Percentiles rank a stretch among this genome's conserved stretches.
Conservation (phyloP, 2,797 vertebrate species). For the Liparis tanakae region DNA sequence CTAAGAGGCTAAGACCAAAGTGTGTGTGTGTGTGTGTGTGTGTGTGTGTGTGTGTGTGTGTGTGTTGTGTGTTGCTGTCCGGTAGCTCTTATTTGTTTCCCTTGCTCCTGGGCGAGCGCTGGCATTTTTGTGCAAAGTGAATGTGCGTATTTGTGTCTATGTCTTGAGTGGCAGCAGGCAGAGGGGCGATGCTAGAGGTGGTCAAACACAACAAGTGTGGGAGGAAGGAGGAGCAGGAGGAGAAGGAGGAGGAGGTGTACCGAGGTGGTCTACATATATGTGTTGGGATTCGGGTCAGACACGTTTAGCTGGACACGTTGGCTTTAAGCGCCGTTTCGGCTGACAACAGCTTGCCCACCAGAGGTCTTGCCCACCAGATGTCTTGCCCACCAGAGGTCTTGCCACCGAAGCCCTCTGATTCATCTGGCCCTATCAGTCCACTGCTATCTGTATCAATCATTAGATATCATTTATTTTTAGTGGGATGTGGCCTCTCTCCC, state of each 20-base stretch:
- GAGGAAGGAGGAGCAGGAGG: neutral
- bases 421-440: slow-evolving; percentile 80
- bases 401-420: slow-evolving; percentile 68
- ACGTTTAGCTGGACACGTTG: slow-evolving; percentile 53
- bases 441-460: slow-evolving; percentile 86
- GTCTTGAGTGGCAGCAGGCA: slow-evolving; percentile 68
- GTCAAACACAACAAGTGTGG: slow-evolving; percentile 64
- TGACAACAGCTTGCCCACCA: slow-evolving; percentile 84
- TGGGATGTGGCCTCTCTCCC: slow-evolving; percentile 79
- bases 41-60: neutral
- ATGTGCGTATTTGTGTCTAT: slow-evolving; percentile 56
- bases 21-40: slow-evolving; percentile 3
- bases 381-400: slow-evolving; percentile 82
- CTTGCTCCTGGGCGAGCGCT: slow-evolving; percentile 63
- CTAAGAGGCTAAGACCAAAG: slow-evolving; percentile 27
- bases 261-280: slow-evolving; percentile 29
- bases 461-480: slow-evolving; percentile 87
- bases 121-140: slow-evolving; percentile 70
- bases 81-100: slow-evolving; percentile 34
- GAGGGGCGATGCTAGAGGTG: slow-evolving; percentile 66
- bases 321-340: slow-evolving; percentile 78
- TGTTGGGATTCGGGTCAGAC: slow-evolving; percentile 44
- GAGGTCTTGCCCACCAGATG: slow-evolving; percentile 81
- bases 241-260: neutral
- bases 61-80: too few relatives aligned